phyloP scores from a whole-genome alignment of 2,113 vertebrate genomes.

The Oreotrochilus melanogaster region DNA sequence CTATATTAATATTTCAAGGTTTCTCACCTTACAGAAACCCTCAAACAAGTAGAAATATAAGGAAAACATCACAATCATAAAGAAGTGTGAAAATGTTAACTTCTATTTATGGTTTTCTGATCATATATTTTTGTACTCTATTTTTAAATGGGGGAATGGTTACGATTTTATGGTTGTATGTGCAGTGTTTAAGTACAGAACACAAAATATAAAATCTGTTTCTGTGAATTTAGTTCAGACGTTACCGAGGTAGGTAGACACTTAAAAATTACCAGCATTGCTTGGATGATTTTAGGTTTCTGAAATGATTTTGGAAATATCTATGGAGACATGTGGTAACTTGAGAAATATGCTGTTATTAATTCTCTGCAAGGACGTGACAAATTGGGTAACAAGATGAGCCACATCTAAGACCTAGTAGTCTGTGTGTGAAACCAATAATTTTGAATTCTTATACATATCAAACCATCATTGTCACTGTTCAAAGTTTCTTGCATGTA shows the following conservation, averaged over 20 bases:
- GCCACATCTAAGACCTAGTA: neutral
- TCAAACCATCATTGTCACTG: neutral
- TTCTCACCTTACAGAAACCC: neutral
- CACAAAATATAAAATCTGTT: neutral
- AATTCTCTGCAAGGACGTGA: conserved; percentile 37
- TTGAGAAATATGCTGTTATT: neutral
- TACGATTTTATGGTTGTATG: neutral
- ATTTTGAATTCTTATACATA: neutral
- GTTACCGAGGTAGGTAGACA: neutral
- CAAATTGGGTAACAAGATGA: neutral
- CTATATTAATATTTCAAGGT: conserved; percentile 31
- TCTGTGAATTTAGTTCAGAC: neutral
- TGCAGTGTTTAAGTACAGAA: neutral
- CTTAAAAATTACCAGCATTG: neutral
- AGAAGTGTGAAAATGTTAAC: conserved; percentile 21
- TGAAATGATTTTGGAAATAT: conserved; percentile 38
- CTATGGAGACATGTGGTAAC: neutral
- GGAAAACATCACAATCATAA: neutral
- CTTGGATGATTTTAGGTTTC: conserved; percentile 24
- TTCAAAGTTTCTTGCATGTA: conserved; percentile 1
- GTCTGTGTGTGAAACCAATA: conserved; percentile 8
- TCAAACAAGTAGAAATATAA: neutral
- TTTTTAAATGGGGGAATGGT: neutral
- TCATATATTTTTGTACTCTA: neutral
- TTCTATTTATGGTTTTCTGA: neutral